Base-by-base conservation (phyloP, 2,113 vertebrate species). In the Carassius carassius region DNA sequence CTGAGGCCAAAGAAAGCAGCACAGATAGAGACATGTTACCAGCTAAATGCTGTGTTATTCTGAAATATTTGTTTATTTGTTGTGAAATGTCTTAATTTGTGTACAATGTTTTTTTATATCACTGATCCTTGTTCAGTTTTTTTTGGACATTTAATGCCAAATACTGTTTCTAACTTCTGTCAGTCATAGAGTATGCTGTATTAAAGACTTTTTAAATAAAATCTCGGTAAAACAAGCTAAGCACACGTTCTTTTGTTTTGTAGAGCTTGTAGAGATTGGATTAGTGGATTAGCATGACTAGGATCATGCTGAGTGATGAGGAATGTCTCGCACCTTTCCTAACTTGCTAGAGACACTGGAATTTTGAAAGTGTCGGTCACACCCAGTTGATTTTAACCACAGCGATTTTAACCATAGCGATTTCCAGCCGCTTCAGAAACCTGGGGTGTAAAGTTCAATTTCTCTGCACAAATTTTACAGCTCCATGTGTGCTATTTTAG, bases 1-100 rank as follows among this genome's bases (percentile, higher is more conserved):
- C 58, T 16, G 1, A 65, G 23, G 78, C 37, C 60, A 80, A 80
- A 80, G 78, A 80, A 80, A 65, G 78, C n/a, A 49, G 60, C 60
- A 49, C 78, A 29, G 37, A 65, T 79, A 25, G 49, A 76, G 49
- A 76, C 47, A 54, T 76, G 74, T 44, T 63, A 79, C 58, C 41
- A 65, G 77, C 60, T 65, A 25, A 49, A 76, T 5, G 4, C 51
- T 54, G 44, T 4, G 0, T 41, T n/a, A 21, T 70, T 12, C 16
- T 32, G 1, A 69, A 69, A 32, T 21, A 35, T 70, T 70, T 70
- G 63, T 54, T 54, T 19, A 16, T 54, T 19, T 67, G 29, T 25
- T 16, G 12, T 63, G 13, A 14, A 63, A 62, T 17, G 60, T 80
- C 60, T 80, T 80, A 49, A 29, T 47, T 65, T 63, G n/a, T 79